A percentile compares a stretch with the other conserved stretches of the same genome.
These are phyloP conservation scores for Hapalemur alaotrensis DNA, from an alignment of 2,797 vertebrate genomes.

Conservation along the genomic window DNA sequence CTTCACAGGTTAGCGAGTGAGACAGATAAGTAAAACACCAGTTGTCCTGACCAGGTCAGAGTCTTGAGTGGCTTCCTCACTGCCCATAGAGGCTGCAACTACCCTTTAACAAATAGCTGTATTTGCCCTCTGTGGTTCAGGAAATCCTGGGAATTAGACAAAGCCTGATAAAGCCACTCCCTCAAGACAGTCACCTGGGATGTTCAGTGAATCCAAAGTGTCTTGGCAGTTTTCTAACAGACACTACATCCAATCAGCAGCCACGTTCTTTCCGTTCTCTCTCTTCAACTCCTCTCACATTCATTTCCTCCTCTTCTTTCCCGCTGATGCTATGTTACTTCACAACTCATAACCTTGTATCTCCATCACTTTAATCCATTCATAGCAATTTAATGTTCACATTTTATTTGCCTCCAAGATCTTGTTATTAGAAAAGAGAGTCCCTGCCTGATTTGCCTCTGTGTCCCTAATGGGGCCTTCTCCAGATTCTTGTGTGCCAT, in stretches of 20 bases:
- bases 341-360: neutral
- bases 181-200: neutral
- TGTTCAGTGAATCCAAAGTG: neutral
- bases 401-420: neutral
- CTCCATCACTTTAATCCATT: neutral
- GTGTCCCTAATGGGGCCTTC: neutral
- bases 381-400: neutral
- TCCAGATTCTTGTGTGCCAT: neutral
- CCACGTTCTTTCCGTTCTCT: neutral
- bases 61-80: neutral
- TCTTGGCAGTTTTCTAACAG: neutral
- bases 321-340: neutral
- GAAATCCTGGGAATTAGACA: neutral
- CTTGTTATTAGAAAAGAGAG: neutral
- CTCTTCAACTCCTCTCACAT: neutral
- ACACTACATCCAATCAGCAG: neutral
- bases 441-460: neutral
- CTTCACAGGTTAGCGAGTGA: neutral
- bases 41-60: neutral
- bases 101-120: neutral
- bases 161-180: neutral
- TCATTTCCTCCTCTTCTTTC: neutral
- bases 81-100: neutral
- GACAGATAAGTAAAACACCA: neutral
- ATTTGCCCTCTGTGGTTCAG: neutral